Percentiles rank a stretch among this genome's conserved stretches.
Conservation (phyloP, 2,888 invertebrate species). For the Rhodophaea formosa region DNA sequence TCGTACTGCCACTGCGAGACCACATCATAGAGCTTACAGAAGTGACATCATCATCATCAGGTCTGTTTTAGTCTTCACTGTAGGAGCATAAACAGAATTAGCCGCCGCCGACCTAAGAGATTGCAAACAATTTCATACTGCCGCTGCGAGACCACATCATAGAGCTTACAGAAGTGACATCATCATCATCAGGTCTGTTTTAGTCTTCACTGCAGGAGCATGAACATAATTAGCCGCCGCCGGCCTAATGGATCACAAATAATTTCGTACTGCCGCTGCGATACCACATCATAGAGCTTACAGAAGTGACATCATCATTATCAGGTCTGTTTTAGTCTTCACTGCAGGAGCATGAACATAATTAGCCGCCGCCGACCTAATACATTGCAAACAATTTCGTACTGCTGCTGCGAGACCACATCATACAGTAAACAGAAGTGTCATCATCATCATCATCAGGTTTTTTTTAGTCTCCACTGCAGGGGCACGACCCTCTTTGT, state of each 20-base stretch:
- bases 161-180: neutral
- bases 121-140: constrained; percentile 10
- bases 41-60: no score
- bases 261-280: neutral
- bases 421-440: neutral
- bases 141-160: neutral
- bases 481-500: no score
- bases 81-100: constrained; percentile 11
- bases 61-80: no score
- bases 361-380: constrained; percentile 5
- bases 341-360: no score
- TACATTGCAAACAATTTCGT: constrained; percentile 5
- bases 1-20: neutral
- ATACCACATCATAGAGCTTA: neutral
- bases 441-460: no score
- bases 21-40: neutral
- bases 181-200: no score
- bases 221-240: constrained; percentile 8
- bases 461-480: no score
- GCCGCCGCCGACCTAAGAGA: constrained; percentile 1
- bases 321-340: no score
- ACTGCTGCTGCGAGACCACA: neutral
- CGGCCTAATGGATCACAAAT: constrained; percentile 3
- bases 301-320: no score
- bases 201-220: no score